Conservation (phyloP, 2,797 vertebrate genomes). For the Momotus momota region DNA sequence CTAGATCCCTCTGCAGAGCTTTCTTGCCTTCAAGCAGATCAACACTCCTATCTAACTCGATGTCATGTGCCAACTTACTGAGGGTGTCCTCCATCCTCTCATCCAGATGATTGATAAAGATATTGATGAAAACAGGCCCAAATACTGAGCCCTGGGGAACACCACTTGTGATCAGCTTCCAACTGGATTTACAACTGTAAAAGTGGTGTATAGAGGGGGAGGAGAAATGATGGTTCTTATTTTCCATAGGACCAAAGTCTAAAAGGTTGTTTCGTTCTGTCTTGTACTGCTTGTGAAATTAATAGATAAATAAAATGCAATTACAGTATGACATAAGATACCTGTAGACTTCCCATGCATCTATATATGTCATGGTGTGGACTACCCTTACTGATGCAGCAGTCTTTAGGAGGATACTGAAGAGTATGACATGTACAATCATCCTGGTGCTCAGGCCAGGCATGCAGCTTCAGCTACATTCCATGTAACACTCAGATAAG, state of each 20-base stretch:
- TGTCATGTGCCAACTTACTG: no score
- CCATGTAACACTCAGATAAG: background rate
- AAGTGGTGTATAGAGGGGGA: background rate
- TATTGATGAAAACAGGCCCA: no score
- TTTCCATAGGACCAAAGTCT: background rate
- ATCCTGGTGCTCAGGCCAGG: background rate
- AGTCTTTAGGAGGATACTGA: background rate
- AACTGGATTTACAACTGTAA: no score
- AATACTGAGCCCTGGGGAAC: no score
- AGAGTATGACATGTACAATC: fast-evolving
- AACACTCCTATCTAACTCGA: no score
- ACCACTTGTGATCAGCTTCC: no score
- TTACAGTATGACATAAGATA: background rate
- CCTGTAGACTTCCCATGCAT: background rate
- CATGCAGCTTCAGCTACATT: background rate
- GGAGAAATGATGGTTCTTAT: background rate
- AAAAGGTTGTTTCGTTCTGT: background rate
- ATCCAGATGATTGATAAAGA: no score
- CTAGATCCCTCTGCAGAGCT: no score
- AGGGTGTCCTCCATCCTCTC: no score
- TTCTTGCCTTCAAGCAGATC: no score
- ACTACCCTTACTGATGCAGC: background rate
- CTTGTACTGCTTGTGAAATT: background rate
- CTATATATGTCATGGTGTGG: background rate
- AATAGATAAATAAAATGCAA: background rate